Evolutionary conservation across 1,140 invertebrate species (phyloP).

Genomic region (Lycorma delicatula): DNA sequence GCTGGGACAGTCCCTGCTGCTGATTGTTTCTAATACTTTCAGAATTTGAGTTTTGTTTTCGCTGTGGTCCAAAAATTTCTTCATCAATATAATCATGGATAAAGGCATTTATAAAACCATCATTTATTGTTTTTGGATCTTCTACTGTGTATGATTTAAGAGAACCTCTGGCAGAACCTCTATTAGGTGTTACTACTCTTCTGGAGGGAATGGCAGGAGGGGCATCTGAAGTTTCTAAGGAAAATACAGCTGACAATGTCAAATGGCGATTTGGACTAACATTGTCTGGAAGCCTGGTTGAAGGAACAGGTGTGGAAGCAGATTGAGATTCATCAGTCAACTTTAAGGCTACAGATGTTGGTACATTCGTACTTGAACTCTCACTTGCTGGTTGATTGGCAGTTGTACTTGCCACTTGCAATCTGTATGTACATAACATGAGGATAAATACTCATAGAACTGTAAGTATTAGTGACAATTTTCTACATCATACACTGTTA

Average conservation of each 20-base stretch:
- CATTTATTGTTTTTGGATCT: constrained; percentile 5
- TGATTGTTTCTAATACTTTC: neutral
- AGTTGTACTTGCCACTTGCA: constrained; percentile 1
- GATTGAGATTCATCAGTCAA: constrained; percentile 1
- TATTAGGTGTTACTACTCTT: neutral
- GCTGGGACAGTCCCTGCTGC: neutral
- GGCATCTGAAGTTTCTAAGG: constrained; percentile 9
- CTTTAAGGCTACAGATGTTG: neutral
- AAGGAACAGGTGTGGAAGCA: neutral
- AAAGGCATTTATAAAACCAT: neutral
- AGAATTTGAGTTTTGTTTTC: neutral
- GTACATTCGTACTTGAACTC: neutral
- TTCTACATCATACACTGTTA: too few species aligned
- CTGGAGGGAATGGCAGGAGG: constrained; percentile 6
- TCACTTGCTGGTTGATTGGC: neutral
- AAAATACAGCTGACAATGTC: constrained; percentile 15
- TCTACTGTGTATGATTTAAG: constrained; percentile 10
- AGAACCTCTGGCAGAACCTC: neutral
- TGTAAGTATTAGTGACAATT: too few species aligned
- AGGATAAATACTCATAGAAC: too few species aligned
- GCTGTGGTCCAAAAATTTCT: neutral
- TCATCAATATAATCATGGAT: constrained; percentile 2
- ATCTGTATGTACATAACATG: constrained; percentile 5
- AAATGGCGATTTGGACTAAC: neutral
- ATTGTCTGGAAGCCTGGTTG: neutral